These are phyloP conservation scores for Polyploca ridens DNA, from an alignment of 2,888 invertebrate genomes.

Conservation along the genomic window DNA sequence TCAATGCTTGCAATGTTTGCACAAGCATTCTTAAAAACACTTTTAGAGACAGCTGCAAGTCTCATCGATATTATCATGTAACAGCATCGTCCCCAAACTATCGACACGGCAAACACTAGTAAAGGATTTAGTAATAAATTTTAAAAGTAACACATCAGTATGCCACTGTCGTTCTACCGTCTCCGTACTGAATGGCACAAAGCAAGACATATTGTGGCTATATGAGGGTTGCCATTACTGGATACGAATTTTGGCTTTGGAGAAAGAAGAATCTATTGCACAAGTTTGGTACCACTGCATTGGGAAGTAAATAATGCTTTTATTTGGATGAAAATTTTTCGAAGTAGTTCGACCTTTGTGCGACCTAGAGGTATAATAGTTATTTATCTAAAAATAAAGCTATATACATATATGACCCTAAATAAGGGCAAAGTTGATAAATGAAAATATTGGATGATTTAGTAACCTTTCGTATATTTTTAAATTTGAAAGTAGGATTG, in stretches of 20 bases:
- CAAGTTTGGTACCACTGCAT: slow-evolving; percentile 5
- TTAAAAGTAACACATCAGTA: slow-evolving; percentile 80
- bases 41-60: too few relatives aligned
- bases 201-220: slow-evolving; percentile 75
- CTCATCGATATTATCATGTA: background rate
- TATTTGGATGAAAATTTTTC: background rate
- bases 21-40: too few relatives aligned
- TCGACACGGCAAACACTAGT: slow-evolving; percentile 38
- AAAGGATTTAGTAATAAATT: slow-evolving; percentile 71
- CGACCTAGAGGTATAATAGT: too few relatives aligned
- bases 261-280: slow-evolving; percentile 15
- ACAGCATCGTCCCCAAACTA: slow-evolving; percentile 11
- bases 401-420: too few relatives aligned
- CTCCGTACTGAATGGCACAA: slow-evolving; percentile 73
- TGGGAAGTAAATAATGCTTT: slow-evolving; percentile 5
- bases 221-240: slow-evolving; percentile 54
- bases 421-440: too few relatives aligned
- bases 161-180: slow-evolving; percentile 69
- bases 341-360: too few relatives aligned
- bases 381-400: too few relatives aligned
- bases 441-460: too few relatives aligned
- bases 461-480: too few relatives aligned
- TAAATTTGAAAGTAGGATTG: too few relatives aligned
- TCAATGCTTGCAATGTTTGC: too few relatives aligned
- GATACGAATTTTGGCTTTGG: slow-evolving; percentile 40